Percentiles rank a stretch among this genome's conserved stretches.
phyloP scores from a whole-genome alignment of 2,888 invertebrate genomes.

The Andrena haemorrhoa region DNA sequence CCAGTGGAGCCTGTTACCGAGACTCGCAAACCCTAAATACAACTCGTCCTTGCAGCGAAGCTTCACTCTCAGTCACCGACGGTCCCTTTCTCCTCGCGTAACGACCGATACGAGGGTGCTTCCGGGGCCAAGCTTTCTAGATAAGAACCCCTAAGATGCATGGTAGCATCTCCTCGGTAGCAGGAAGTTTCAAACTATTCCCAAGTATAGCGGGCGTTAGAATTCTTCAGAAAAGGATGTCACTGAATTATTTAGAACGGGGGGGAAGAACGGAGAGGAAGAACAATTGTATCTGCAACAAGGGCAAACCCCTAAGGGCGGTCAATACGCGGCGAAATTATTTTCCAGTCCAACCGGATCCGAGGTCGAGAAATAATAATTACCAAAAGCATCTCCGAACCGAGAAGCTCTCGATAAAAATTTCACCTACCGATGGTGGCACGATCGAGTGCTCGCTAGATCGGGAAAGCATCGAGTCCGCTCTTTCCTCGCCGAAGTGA shows the following conservation, averaged over 20 bases:
- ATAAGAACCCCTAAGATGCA: slow-evolving; percentile 3
- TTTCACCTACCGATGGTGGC: not conserved
- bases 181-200: not conserved
- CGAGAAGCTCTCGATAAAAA: not conserved
- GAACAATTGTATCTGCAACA: too few species aligned
- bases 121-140: not conserved
- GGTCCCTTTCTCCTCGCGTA: not conserved
- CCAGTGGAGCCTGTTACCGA: slow-evolving; percentile 23
- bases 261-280: too few species aligned
- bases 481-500: not conserved
- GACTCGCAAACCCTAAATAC: not conserved
- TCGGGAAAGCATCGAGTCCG: not conserved
- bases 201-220: not conserved
- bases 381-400: not conserved
- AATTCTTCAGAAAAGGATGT: not conserved
- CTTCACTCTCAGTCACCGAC: not conserved
- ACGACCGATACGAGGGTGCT: not conserved
- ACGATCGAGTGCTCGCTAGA: not conserved
- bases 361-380: not conserved
- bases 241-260: too few species aligned
- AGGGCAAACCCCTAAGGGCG: too few species aligned
- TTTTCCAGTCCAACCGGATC: too few species aligned
- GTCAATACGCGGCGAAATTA: too few species aligned
- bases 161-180: slow-evolving; percentile 14
- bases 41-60: not conserved